Percentiles rank a stretch among this genome's conserved stretches.
Conservation (phyloP, 2,797 vertebrate species). For the Chromis chromis region DNA sequence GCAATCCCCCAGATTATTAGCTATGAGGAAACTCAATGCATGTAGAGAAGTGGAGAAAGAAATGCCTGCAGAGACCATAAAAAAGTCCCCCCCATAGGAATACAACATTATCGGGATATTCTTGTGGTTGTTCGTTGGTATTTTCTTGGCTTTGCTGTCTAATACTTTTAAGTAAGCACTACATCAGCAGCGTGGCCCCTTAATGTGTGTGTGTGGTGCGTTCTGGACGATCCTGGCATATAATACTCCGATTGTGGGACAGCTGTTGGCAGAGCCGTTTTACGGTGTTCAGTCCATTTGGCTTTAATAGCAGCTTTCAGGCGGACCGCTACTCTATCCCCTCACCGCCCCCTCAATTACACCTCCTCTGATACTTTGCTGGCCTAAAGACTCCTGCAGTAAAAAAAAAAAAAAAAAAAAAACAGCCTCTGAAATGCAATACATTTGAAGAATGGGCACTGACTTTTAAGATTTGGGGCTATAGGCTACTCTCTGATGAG, state of each 20-base stretch:
- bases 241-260: constrained; percentile 78
- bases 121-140: constrained; percentile 38
- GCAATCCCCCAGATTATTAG: constrained; percentile 44
- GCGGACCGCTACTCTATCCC: constrained; percentile 80
- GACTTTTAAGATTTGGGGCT: constrained; percentile 74
- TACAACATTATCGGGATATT: constrained; percentile 52
- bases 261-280: constrained; percentile 84
- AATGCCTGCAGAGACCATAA: constrained; percentile 32
- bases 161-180: constrained; percentile 63
- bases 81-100: constrained; percentile 31
- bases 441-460: constrained; percentile 78
- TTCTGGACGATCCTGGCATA: constrained; percentile 66
- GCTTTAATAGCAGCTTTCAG: constrained; percentile 86
- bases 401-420: constrained; percentile 68
- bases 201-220: constrained; percentile 48
- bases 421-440: constrained; percentile 80
- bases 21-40: constrained; percentile 12
- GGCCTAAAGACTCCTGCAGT: constrained; percentile 78
- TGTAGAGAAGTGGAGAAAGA: constrained; percentile 21
- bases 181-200: constrained; percentile 47
- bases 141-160: constrained; percentile 57
- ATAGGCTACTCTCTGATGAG: constrained; percentile 58
- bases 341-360: constrained; percentile 85
- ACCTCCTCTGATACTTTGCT: constrained; percentile 83
- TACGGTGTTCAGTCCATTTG: constrained; percentile 83